A percentile compares a stretch with the other conserved stretches of the same genome.
phyloP scores from a whole-genome alignment of 2,113 vertebrate genomes.

The Nyctereutes procyonoides region DNA sequence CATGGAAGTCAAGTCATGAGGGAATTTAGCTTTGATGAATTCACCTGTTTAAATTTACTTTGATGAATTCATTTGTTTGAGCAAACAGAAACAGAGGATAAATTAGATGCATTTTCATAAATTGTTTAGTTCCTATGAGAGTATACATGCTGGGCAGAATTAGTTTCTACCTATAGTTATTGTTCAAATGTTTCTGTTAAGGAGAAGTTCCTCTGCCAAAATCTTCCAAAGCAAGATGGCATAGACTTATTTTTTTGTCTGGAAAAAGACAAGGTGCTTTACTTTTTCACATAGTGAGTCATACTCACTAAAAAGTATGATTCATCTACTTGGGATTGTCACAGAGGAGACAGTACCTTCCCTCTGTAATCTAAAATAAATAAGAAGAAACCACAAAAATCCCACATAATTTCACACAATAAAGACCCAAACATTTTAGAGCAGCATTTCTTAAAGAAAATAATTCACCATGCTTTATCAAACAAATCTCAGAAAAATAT shows the following conservation, averaged over 20 bases:
- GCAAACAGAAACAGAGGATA: background rate
- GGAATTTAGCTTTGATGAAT: background rate
- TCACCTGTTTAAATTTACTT: background rate
- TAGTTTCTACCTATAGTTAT: background rate
- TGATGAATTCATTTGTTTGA: background rate
- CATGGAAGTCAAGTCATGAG: background rate
- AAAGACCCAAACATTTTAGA: background rate
- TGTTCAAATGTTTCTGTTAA: background rate
- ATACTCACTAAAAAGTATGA: background rate
- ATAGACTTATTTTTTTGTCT: background rate
- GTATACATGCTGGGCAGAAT: background rate
- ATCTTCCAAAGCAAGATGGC: background rate
- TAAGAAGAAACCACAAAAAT: background rate
- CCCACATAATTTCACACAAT: background rate
- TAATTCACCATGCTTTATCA: background rate
- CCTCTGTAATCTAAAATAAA: background rate
- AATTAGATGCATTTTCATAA: background rate
- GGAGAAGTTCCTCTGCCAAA: background rate
- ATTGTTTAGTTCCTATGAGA: background rate
- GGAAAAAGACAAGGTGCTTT: background rate
- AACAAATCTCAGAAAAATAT: background rate
- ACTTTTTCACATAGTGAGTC: constrained; percentile 15
- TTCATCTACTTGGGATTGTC: background rate
- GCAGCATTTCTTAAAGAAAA: background rate
- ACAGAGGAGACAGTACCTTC: background rate